phyloP scores from a whole-genome alignment of 2,888 invertebrate genomes.

The Tachina lurida region DNA sequence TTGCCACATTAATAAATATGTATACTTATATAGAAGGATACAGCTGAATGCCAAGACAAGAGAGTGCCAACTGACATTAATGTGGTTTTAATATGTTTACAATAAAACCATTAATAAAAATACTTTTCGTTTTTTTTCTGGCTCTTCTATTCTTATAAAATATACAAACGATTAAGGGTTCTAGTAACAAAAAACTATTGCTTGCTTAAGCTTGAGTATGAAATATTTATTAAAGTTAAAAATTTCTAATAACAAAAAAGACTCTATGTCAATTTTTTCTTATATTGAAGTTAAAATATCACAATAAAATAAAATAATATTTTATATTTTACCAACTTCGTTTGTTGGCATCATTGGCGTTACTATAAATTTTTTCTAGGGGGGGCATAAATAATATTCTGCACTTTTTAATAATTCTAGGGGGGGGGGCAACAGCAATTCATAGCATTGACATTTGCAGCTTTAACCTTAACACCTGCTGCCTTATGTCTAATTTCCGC shows the following conservation, averaged over 20 bases:
- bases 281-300: too few relatives aligned
- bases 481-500: slow-evolving; percentile 45
- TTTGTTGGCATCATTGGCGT: too few relatives aligned
- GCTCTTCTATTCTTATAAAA: background rate
- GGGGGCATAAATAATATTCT: too few relatives aligned
- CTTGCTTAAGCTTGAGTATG: background rate
- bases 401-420: too few relatives aligned
- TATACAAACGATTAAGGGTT: slow-evolving; percentile 36
- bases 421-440: too few relatives aligned
- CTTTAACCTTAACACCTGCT: slow-evolving; percentile 67
- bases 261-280: background rate
- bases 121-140: background rate
- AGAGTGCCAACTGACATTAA: slow-evolving; percentile 55
- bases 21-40: background rate
- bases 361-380: too few relatives aligned
- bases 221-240: background rate
- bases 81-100: slow-evolving; percentile 67
- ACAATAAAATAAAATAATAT: background rate
- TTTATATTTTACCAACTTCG: background rate
- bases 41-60: background rate
- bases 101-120: slow-evolving; percentile 65
- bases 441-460: slow-evolving; percentile 59
- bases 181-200: background rate
- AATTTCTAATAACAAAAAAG: background rate
- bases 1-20: slow-evolving; percentile 28